Percentiles rank a stretch among this genome's conserved stretches.
These are phyloP conservation scores for Solea solea DNA, from an alignment of 2,113 vertebrate genomes.

Conservation along the genomic window DNA sequence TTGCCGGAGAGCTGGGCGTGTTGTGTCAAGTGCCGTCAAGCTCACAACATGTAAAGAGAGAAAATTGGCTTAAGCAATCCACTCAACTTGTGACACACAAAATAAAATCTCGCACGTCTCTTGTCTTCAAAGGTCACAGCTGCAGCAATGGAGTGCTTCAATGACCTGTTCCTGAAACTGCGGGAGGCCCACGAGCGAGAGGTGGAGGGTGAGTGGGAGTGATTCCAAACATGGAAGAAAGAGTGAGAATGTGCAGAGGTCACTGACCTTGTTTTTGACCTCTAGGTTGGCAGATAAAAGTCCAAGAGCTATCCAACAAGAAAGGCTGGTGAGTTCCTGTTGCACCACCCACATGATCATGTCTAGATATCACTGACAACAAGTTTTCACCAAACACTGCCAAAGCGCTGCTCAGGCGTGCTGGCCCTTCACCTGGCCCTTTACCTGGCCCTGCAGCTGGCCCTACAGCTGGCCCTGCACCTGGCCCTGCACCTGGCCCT, in stretches of 20 bases:
- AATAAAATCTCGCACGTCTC: background rate
- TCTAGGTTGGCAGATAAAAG: constrained; percentile 89
- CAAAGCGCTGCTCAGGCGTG: background rate
- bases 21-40: background rate
- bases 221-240: background rate
- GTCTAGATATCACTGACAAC: constrained; percentile 22
- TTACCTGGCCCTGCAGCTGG: too few relatives aligned
- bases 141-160: constrained; percentile 84
- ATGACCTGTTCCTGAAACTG: constrained; percentile 86
- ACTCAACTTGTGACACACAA: background rate
- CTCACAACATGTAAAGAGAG: background rate
- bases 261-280: background rate
- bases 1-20: background rate
- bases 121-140: background rate
- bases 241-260: background rate
- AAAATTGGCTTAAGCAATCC: background rate
- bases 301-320: constrained; percentile 90
- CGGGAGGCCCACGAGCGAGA: constrained; percentile 91
- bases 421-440: constrained; percentile 7
- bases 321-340: constrained; percentile 88
- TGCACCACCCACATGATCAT: background rate
- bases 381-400: background rate
- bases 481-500: too few relatives aligned
- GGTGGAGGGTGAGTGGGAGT: constrained; percentile 82
- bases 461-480: too few relatives aligned